Evolutionary conservation across 1,140 invertebrate species (phyloP).

Genomic region (Calephelis nemesis): DNA sequence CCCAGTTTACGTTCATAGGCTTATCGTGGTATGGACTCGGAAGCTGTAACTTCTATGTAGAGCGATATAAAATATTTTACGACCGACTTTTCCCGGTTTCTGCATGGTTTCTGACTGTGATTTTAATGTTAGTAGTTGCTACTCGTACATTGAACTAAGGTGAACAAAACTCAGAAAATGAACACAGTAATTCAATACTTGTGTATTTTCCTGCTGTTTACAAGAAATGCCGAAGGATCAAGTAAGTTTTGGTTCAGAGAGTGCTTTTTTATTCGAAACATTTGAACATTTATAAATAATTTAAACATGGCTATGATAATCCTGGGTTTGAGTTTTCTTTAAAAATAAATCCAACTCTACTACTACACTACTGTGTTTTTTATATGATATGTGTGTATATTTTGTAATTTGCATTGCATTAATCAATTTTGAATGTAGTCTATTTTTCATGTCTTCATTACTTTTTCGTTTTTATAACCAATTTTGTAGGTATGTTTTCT

Average conservation of each 20-base stretch:
- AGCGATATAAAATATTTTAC: slow-evolving; percentile 39
- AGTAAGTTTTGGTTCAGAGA: slow-evolving; percentile 29
- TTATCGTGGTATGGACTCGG: slow-evolving; percentile 43
- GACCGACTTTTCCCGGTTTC: slow-evolving; percentile 26
- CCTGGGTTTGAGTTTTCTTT: too few species aligned
- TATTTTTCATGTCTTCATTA: too few species aligned
- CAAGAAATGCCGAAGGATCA: slow-evolving; percentile 23
- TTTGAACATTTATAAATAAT: neutral
- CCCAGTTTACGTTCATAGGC: slow-evolving; percentile 12
- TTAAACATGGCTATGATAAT: neutral
- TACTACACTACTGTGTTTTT: too few species aligned
- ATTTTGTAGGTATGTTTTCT: too few species aligned
- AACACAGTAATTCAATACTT: slow-evolving; percentile 28
- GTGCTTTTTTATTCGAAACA: slow-evolving; percentile 11
- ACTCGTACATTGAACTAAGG: slow-evolving; percentile 42
- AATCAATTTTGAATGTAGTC: too few species aligned
- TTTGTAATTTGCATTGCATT: too few species aligned
- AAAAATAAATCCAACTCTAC: too few species aligned
- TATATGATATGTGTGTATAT: too few species aligned
- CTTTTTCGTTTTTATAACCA: too few species aligned
- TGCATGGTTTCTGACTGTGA: slow-evolving; percentile 37
- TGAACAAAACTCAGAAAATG: slow-evolving; percentile 39
- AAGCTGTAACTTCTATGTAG: slow-evolving; percentile 47
- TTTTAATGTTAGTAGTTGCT: slow-evolving; percentile 32
- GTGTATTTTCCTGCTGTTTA: slow-evolving; percentile 33